Conservation (phyloP, 2,113 vertebrate genomes). For the Laticauda colubrina region DNA sequence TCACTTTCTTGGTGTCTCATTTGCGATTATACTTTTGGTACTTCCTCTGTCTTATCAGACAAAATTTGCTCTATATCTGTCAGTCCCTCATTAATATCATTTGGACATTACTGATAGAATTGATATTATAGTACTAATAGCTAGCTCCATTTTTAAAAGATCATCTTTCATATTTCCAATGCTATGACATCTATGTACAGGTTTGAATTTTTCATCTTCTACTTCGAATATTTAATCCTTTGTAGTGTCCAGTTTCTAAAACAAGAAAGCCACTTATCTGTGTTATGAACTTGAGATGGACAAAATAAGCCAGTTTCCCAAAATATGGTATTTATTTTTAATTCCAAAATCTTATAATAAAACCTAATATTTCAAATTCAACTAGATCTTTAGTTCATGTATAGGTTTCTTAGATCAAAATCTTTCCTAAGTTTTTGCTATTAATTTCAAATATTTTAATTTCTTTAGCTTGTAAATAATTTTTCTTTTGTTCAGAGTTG, state of each 20-base stretch:
- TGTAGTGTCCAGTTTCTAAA: neutral
- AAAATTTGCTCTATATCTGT: neutral
- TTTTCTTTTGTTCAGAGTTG: neutral
- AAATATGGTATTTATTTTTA: neutral
- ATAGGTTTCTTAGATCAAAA: neutral
- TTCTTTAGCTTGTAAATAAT: neutral
- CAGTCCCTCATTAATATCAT: neutral
- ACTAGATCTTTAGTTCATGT: neutral
- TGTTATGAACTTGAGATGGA: neutral
- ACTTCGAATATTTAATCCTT: neutral
- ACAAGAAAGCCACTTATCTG: neutral
- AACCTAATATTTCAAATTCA: neutral
- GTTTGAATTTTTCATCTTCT: neutral
- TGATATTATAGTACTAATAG: neutral
- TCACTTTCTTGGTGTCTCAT: neutral
- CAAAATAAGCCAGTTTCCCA: neutral
- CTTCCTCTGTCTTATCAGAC: neutral
- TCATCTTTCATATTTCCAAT: neutral
- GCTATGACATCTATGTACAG: neutral
- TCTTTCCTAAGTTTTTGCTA: neutral
- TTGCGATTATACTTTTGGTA: neutral
- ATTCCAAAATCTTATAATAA: neutral
- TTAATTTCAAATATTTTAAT: neutral
- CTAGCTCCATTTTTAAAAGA: neutral
- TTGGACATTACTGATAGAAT: neutral